Percentiles rank a stretch among this genome's conserved stretches.
phyloP scores from a whole-genome alignment of 1,140 invertebrate genomes.

The Trachymyrmex cornetzi region DNA sequence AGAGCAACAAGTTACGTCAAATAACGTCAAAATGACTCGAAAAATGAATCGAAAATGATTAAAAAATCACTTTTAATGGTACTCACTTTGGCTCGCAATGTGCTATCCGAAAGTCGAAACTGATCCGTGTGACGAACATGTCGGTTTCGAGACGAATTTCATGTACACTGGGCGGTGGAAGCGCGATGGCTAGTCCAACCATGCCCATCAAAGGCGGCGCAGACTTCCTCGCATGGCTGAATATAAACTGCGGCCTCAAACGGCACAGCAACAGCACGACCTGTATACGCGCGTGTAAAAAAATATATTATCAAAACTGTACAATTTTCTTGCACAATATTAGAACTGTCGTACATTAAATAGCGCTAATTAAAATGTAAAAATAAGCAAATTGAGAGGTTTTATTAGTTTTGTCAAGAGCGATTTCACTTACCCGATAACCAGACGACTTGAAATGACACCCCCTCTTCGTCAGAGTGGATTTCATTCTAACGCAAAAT shows the following conservation, averaged over 20 bases:
- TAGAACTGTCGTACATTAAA: neutral
- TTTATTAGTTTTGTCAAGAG: slow-evolving; percentile 66
- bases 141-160: slow-evolving; percentile 98
- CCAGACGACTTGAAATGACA: slow-evolving; percentile 99
- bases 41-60: too few relatives aligned
- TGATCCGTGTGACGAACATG: slow-evolving; percentile 98
- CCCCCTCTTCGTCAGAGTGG: slow-evolving; percentile 98
- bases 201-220: slow-evolving; percentile 95
- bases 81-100: slow-evolving; percentile 98
- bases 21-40: too few relatives aligned
- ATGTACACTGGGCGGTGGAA: slow-evolving; percentile 98
- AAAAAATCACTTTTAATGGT: neutral
- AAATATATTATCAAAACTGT: neutral
- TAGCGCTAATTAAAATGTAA: neutral
- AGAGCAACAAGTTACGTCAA: too few relatives aligned
- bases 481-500: slow-evolving; percentile 99
- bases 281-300: slow-evolving; percentile 86
- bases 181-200: slow-evolving; percentile 97
- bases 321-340: neutral
- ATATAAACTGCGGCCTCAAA: slow-evolving; percentile 96
- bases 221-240: slow-evolving; percentile 95
- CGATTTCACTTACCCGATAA: slow-evolving; percentile 94
- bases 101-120: slow-evolving; percentile 97
- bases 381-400: neutral
- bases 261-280: slow-evolving; percentile 96